Conservation (phyloP, 2,797 vertebrate genomes). For the Eospalax fontanierii region DNA sequence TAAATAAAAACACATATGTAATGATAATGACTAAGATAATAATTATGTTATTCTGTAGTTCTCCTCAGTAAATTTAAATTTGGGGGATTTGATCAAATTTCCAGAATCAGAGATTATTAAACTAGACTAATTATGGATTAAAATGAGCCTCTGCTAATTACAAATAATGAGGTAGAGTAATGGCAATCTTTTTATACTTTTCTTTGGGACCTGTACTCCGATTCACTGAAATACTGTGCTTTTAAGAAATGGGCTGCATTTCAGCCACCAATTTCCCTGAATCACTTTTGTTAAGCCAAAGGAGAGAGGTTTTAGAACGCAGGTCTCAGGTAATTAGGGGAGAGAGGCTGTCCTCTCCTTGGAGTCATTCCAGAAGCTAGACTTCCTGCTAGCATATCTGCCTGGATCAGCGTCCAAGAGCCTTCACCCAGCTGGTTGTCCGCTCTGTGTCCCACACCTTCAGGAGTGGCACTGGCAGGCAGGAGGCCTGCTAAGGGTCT, state of each 20-base stretch:
- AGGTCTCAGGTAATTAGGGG: conserved; percentile 64
- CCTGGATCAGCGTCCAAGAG: background rate
- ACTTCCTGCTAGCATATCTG: conserved; percentile 49
- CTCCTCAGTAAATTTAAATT: conserved; percentile 61
- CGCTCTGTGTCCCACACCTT: conserved; percentile 37
- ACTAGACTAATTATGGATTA: conserved; percentile 62
- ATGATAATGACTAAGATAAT: background rate
- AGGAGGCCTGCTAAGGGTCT: conserved; percentile 61
- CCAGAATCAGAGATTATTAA: conserved; percentile 57
- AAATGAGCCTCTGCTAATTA: conserved; percentile 67
- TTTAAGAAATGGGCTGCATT: conserved; percentile 66
- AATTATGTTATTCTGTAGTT: conserved; percentile 23
- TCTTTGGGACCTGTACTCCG: conserved; percentile 58
- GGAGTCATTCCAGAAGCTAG: conserved; percentile 50
- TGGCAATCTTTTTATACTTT: conserved; percentile 31
- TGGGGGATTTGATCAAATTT: conserved; percentile 45
- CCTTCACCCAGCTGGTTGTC: rapidly evolving
- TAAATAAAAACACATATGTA: conserved; percentile 37
- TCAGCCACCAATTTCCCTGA: conserved; percentile 67
- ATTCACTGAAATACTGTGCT: conserved; percentile 67
- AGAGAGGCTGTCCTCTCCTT: conserved; percentile 56
- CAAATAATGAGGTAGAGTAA: conserved; percentile 87
- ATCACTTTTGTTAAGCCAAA: conserved; percentile 68
- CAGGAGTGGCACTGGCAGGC: background rate
- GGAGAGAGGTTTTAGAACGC: conserved; percentile 38